Evolutionary conservation across 1,140 invertebrate genomes (phyloP), one percentile per base, ranked within the genome.

Genomic region (Colletes gigas): DNA sequence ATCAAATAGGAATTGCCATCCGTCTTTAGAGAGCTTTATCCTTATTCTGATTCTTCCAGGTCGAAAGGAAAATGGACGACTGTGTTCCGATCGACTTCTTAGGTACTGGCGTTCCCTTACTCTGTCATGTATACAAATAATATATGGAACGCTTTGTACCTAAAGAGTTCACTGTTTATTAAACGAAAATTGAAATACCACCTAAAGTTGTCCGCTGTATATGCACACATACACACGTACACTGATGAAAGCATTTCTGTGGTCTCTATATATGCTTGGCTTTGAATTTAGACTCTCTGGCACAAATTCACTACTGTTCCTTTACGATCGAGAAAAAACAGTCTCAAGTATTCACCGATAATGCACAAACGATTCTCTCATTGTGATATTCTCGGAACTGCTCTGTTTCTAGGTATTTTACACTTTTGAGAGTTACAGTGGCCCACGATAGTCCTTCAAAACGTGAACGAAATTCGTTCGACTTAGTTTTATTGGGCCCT

Each of bases 181-280:
- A 19, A 55, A 4, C 14, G 9, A 41, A 17, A 75, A 19, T 41
- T 67, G 14, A n/a, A 41, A 10, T 59, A 59, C 8, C 19, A 59
- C n/a, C 19, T 55, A 44, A 52, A 8, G 47, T 52, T 70, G 52
- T 54, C 55, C 39, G 57, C 70, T 66, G 30, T 75, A 44, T 47
- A 14, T 44, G 39, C 62, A 44, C 50, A 75, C 41, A 59, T 50
- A 50, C 50, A 50, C 50, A 50, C 50, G 9, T 50, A 50, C 50
- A 50, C 15, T 73, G 52, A 67, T 15, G 67, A 66, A 66, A 67
- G 50, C 39, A 67, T 67, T 30, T 67, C 39, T 76, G 15, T 73
- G 41, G 19, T 68, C 19, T 68, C 52, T 21, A 39, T 75, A 39
- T 75, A 52, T 14, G 74, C 54, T 68, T 77, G 15, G 65, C 65